A percentile compares a stretch with the other conserved stretches of the same genome.
Evolutionary conservation across 2,113 vertebrate genomes (phyloP).

Genomic region (Anoplopoma fimbria): DNA sequence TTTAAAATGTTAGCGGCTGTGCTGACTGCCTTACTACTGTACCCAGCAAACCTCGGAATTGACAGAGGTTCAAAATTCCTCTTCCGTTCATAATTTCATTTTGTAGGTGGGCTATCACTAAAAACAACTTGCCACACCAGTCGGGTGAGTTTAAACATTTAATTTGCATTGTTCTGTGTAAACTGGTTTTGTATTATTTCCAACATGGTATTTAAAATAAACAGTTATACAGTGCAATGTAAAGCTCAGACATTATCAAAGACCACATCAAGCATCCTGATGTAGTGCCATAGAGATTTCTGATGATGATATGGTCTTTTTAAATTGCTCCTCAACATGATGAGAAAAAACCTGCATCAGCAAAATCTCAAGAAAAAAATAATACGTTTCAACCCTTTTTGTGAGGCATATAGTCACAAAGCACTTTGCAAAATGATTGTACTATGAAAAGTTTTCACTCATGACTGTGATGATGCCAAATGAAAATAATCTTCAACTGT

Average conservation of each 20-base stretch:
- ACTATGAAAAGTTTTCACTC: slow-evolving; percentile 69
- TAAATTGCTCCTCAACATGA: slow-evolving; percentile 8
- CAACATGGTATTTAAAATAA: slow-evolving; percentile 57
- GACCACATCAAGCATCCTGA: slow-evolving; percentile 48
- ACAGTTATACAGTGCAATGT: slow-evolving; percentile 56
- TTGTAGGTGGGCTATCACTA: slow-evolving; percentile 29
- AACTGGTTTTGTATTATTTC: slow-evolving; percentile 62
- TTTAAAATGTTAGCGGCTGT: slow-evolving; percentile 63
- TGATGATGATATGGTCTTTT: slow-evolving; percentile 40
- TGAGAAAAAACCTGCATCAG: slow-evolving; percentile 36
- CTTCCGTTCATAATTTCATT: slow-evolving; percentile 44
- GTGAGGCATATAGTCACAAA: slow-evolving; percentile 66
- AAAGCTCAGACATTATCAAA: slow-evolving; percentile 26
- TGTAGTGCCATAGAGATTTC: slow-evolving; percentile 77
- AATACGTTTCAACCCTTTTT: slow-evolving; percentile 37
- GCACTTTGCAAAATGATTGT: slow-evolving; percentile 84
- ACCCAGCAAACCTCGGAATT: slow-evolving; percentile 71
- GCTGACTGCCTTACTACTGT: slow-evolving; percentile 77
- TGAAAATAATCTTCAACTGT: slow-evolving; percentile 65
- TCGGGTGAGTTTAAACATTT: slow-evolving; percentile 47
- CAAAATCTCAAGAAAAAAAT: slow-evolving; percentile 10
- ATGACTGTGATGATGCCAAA: slow-evolving; percentile 81
- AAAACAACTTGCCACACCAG: slow-evolving; percentile 25
- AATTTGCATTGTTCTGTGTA: slow-evolving; percentile 65
- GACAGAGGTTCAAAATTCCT: slow-evolving; percentile 41